phyloP scores from a whole-genome alignment of 2,888 invertebrate species.

The Tineola bisselliella region DNA sequence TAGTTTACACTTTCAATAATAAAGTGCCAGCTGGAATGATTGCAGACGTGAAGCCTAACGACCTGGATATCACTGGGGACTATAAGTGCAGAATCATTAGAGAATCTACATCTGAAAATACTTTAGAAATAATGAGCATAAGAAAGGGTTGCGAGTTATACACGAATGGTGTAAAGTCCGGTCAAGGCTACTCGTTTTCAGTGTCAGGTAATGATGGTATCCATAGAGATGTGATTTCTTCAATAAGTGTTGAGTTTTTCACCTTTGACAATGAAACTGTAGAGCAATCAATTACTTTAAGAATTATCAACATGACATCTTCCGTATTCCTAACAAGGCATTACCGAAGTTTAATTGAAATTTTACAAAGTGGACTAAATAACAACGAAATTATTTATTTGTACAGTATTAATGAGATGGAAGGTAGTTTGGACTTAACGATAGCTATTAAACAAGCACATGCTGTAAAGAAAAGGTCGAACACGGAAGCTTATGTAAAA shows the following conservation, averaged over 20 bases:
- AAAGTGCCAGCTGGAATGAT: constrained; percentile 83
- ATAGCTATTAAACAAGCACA: constrained; percentile 71
- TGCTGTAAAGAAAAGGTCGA: constrained; percentile 72
- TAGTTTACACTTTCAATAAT: constrained; percentile 81
- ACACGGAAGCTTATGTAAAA: constrained; percentile 71
- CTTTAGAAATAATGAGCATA: constrained; percentile 73
- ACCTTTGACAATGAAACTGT: constrained; percentile 84
- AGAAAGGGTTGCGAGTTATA: constrained; percentile 82
- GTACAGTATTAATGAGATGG: constrained; percentile 78
- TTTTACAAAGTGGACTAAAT: constrained; percentile 73
- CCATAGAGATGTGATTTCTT: constrained; percentile 87
- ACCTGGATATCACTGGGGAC: constrained; percentile 88
- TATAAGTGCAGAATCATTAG: constrained; percentile 85
- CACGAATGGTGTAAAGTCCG: constrained; percentile 76
- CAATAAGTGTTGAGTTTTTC: constrained; percentile 83
- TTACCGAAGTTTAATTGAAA: constrained; percentile 78
- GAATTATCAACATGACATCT: constrained; percentile 78
- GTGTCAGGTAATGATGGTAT: constrained; percentile 91
- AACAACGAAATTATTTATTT: constrained; percentile 72
- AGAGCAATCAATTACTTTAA: constrained; percentile 82
- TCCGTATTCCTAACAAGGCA: constrained; percentile 78
- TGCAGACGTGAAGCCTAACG: constrained; percentile 91
- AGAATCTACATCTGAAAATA: constrained; percentile 70
- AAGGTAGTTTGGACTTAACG: constrained; percentile 74
- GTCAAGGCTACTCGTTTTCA: constrained; percentile 79